Evolutionary conservation across 2,888 invertebrate species (phyloP).

Genomic region (Automeris io): DNA sequence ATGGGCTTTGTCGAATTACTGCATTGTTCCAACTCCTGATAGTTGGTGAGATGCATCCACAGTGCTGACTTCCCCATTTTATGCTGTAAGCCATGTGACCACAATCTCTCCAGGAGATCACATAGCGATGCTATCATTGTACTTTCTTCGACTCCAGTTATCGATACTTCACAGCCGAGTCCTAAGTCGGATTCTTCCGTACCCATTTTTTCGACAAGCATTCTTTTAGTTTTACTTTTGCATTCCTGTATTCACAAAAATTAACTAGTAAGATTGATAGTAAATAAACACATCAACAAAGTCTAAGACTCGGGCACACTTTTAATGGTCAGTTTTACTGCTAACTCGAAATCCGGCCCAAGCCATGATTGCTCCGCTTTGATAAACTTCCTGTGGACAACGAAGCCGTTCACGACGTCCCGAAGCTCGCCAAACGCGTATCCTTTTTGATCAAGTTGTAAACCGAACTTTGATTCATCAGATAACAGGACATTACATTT

Average conservation of each 20-base stretch:
- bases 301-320: too few relatives aligned
- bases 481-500: too few relatives aligned
- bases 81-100: conserved; percentile 97
- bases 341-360: too few relatives aligned
- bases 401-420: too few relatives aligned
- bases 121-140: conserved; percentile 98
- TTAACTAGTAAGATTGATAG: not conserved
- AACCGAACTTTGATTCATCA: too few relatives aligned
- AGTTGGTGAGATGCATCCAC: conserved; percentile 96
- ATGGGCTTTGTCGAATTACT: conserved; percentile 71
- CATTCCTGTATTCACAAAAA: conserved; percentile 80
- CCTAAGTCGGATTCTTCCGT: conserved; percentile 97
- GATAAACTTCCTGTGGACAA: too few relatives aligned
- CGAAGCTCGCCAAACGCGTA: too few relatives aligned
- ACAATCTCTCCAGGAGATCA: conserved; percentile 96
- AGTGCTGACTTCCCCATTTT: conserved; percentile 98
- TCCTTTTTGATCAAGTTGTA: too few relatives aligned
- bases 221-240: conserved; percentile 96
- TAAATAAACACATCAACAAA: not conserved
- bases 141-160: conserved; percentile 93
- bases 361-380: too few relatives aligned
- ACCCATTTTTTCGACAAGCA: conserved; percentile 99
- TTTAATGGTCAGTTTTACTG: too few relatives aligned
- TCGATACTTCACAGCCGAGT: conserved; percentile 85
- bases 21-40: conserved; percentile 88